Conservation (phyloP, 1,140 invertebrate genomes). For the Drosophila cardini region DNA sequence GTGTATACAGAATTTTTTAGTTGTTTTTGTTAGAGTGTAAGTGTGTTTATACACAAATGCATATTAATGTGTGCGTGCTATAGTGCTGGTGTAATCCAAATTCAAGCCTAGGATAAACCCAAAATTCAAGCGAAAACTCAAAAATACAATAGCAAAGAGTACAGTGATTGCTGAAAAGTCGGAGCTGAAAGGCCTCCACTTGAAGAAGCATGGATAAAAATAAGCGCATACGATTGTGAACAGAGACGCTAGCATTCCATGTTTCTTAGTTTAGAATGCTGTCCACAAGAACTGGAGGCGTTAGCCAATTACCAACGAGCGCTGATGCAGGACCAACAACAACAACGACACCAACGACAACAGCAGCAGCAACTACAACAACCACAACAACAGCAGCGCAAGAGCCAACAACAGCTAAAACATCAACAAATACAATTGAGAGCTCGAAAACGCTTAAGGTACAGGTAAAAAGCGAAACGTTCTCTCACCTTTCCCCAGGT, state of each 20-base stretch:
- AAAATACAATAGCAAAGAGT: not conserved
- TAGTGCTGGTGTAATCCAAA: constrained; percentile 2
- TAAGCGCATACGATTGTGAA: not conserved
- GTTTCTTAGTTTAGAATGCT: constrained; percentile 52
- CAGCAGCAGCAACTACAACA: not conserved
- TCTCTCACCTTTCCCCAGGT: constrained; percentile 60
- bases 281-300: constrained; percentile 58
- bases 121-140: not conserved
- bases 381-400: not conserved
- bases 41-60: constrained; percentile 32
- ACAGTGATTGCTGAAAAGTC: not conserved
- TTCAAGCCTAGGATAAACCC: not conserved
- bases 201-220: constrained; percentile 1
- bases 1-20: constrained; percentile 50
- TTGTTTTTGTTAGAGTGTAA: constrained; percentile 41
- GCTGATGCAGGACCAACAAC: constrained; percentile 31
- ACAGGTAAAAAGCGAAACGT: constrained; percentile 59
- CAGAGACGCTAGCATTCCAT: constrained; percentile 29
- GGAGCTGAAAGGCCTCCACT: constrained; percentile 1
- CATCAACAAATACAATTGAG: constrained; percentile 15
- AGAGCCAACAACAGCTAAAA: not conserved
- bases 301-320: constrained; percentile 41
- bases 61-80: constrained; percentile 3
- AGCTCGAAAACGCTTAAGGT: constrained; percentile 16
- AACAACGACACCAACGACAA: not conserved